A percentile compares a stretch with the other conserved stretches of the same genome.
Evolutionary conservation across 2,888 invertebrate genomes (phyloP).

Genomic region (Torymus aiolomorphi): DNA sequence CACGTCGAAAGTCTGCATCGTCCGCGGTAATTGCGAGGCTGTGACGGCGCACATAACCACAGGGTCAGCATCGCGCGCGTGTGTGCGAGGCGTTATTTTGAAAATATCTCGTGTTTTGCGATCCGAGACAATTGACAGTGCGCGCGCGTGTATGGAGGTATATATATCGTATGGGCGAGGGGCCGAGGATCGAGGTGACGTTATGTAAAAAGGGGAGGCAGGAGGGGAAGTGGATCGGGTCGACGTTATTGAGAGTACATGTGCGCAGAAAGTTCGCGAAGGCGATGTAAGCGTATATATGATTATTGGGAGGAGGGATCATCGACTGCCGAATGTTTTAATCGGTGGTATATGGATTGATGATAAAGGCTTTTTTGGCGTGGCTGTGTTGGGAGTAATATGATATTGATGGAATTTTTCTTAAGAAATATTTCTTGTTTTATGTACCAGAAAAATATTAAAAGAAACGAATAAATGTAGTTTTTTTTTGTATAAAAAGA

Average conservation of each 20-base stretch:
- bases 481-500: too few relatives aligned
- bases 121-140: constrained; percentile 55
- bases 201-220: constrained; percentile 17
- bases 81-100: constrained; percentile 59
- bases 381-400: too few relatives aligned
- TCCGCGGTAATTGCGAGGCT: constrained; percentile 15
- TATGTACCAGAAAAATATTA: too few relatives aligned
- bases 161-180: not conserved
- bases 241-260: too few relatives aligned
- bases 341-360: too few relatives aligned
- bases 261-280: not conserved
- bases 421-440: too few relatives aligned
- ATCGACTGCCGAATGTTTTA: not conserved
- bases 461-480: too few relatives aligned
- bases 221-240: constrained; percentile 4
- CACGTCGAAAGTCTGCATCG: constrained; percentile 6
- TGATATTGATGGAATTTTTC: too few relatives aligned
- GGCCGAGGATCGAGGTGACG: constrained; percentile 1
- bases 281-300: not conserved
- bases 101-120: constrained; percentile 57
- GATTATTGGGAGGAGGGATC: not conserved
- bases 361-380: too few relatives aligned
- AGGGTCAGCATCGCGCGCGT: not conserved
- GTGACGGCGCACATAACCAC: constrained; percentile 6
- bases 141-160: not conserved